These are phyloP conservation scores for Philypnodon macrostomus DNA, from an alignment of 2,797 vertebrate species.

Conservation along the genomic window DNA sequence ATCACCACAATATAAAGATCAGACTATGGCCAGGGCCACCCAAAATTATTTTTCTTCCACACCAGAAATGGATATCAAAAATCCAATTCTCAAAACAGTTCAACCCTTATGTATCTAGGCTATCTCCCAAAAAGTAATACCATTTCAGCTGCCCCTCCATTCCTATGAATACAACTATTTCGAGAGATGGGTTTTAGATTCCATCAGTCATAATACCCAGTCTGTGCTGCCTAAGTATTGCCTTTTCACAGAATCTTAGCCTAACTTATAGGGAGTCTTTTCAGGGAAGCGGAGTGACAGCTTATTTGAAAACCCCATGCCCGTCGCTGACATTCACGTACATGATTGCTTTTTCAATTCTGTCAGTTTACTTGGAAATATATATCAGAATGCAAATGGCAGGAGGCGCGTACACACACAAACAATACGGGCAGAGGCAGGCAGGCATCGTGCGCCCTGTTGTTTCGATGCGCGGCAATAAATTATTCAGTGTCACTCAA, in stretches of 20 bases:
- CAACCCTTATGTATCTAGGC: conserved; percentile 1
- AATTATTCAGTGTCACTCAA: conserved; percentile 85
- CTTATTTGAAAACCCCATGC: conserved; percentile 40
- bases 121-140: background rate
- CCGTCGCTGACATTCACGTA: conserved; percentile 35
- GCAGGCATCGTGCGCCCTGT: conserved; percentile 73
- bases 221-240: conserved; percentile 23
- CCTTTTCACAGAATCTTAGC: conserved; percentile 19
- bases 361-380: conserved; percentile 55
- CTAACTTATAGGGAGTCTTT: conserved; percentile 28
- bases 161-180: conserved; percentile 11
- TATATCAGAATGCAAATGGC: conserved; percentile 43
- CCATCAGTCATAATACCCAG: conserved; percentile 14
- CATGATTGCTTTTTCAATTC: conserved; percentile 62
- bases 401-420: conserved; percentile 46
- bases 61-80: conserved; percentile 4
- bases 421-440: conserved; percentile 53
- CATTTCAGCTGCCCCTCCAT: background rate
- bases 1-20: background rate
- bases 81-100: conserved; percentile 11
- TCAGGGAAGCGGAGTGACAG: conserved; percentile 26
- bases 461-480: conserved; percentile 76
- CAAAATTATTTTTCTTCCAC: background rate
- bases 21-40: background rate
- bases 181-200: conserved; percentile 19